These are phyloP conservation scores for Pyralis farinalis DNA, from an alignment of 2,888 invertebrate genomes.

Conservation along the genomic window DNA sequence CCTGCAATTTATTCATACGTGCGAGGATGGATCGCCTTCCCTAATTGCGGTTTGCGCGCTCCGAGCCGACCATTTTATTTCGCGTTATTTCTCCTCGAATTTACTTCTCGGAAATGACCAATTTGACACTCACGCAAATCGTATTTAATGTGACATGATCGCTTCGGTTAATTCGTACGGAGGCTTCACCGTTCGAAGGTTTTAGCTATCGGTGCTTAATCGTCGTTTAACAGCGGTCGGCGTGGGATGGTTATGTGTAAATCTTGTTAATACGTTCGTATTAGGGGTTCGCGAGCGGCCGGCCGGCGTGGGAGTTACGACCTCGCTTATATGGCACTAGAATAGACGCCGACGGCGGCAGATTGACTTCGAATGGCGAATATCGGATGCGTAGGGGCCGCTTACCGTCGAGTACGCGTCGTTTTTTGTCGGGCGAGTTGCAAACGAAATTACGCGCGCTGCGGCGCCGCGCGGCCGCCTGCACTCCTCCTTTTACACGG, in stretches of 20 bases:
- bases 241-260: conserved; percentile 19
- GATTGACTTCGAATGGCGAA: conserved; percentile 57
- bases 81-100: conserved; percentile 39
- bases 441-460: conserved; percentile 67
- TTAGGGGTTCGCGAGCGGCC: conserved; percentile 30
- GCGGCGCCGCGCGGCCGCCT: conserved; percentile 73
- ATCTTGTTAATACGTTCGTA: conserved; percentile 40
- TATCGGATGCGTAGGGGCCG: conserved; percentile 37
- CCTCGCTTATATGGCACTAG: conserved; percentile 48
- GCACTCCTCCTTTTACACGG: conserved; percentile 66
- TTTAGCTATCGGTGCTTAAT: neutral
- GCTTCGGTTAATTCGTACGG: conserved; percentile 23
- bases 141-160: conserved; percentile 37
- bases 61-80: conserved; percentile 40
- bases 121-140: conserved; percentile 38
- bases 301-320: conserved; percentile 32
- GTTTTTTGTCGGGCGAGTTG: conserved; percentile 63
- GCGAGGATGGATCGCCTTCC: conserved; percentile 62
- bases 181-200: neutral
- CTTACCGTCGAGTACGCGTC: conserved; percentile 12
- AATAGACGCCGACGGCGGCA: conserved; percentile 41
- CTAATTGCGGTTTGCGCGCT: conserved; percentile 51
- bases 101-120: conserved; percentile 51
- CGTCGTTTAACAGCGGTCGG: conserved; percentile 5
- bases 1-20: conserved; percentile 73